Base-by-base conservation (phyloP, 2,888 invertebrate species). In the Acrobasis consociella region DNA sequence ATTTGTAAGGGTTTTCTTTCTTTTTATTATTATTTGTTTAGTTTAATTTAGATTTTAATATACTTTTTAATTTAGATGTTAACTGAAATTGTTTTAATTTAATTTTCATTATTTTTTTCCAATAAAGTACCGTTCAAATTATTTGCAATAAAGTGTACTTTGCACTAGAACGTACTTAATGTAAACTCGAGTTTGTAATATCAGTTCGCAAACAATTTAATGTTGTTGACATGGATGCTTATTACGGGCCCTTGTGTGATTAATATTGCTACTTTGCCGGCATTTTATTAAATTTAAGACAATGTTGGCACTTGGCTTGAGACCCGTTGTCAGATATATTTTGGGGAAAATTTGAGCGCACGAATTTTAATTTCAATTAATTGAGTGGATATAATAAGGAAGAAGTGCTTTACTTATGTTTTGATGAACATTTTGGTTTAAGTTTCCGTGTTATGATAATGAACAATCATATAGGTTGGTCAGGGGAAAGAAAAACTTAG, bases 121-220 rank as follows among this genome's bases (percentile, higher is more conserved):
- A n/a, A n/a, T n/a, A n/a, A n/a, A 9, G 9, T 31, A 51, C 10
- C 1, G 8, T 55, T 5, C 11, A 16, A 16, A 0, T 31, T 39
- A 38, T 39, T 55, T 38, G 58, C 17, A 8, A 22, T 39, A 9
- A 63, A 77, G 69, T 83, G 78, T 80, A 81, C 65, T n/a, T 46
- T 65, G 64, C 51, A 68, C 63, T 65, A 72, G 72, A 66, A 68
- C 61, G 66, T 73, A 73, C 74, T 79, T 73, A 64, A 69, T 65
- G 69, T 71, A 68, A 75, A 73, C 77, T 78, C 69, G 68, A 77
- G 76, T 76, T 80, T 75, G 77, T 76, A 82, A 86, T 85, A 83
- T 82, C 77, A 72, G 70, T 72, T 75, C 70, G 72, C 72, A 79
- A 80, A 82, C 80, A 76, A 77, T 82, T 78, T 80, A 78, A 78